A percentile compares a stretch with the other conserved stretches of the same genome.
phyloP scores from a whole-genome alignment of 2,113 vertebrate species.

The Pongo pygmaeus region DNA sequence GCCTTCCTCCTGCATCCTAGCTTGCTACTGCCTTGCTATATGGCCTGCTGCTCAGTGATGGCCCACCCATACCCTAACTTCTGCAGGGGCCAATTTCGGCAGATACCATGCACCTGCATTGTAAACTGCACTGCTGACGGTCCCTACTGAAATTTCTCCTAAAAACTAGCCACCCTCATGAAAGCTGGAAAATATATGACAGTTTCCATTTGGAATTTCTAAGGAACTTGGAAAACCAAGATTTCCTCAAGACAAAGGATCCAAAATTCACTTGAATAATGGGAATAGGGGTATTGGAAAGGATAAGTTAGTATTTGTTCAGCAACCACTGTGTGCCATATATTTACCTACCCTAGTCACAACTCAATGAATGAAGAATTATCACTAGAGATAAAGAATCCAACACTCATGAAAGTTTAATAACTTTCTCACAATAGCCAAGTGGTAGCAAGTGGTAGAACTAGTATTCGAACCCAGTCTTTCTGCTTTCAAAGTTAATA shows the following conservation, averaged over 20 bases:
- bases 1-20: not conserved
- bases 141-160: not conserved
- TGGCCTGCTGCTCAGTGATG: not conserved
- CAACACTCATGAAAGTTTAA: not conserved
- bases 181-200: not conserved
- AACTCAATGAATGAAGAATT: slow-evolving; percentile 30
- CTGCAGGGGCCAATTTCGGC: not conserved
- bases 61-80: not conserved
- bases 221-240: slow-evolving; percentile 28
- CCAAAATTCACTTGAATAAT: not conserved
- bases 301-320: not conserved
- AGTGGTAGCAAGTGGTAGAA: not conserved
- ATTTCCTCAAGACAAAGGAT: not conserved
- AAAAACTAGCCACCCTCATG: not conserved
- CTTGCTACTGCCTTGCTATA: not conserved
- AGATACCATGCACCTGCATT: not conserved
- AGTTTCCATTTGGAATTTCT: slow-evolving; percentile 35
- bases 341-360: slow-evolving; percentile 13
- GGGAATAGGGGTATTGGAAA: not conserved
- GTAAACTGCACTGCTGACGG: not conserved
- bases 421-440: slow-evolving; percentile 34
- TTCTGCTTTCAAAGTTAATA: slow-evolving; percentile 31
- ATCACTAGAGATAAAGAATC: not conserved
- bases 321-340: not conserved
- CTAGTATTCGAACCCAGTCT: not conserved